Conservation (phyloP, 2,797 vertebrate species). For the Eulemur rubriventer region DNA sequence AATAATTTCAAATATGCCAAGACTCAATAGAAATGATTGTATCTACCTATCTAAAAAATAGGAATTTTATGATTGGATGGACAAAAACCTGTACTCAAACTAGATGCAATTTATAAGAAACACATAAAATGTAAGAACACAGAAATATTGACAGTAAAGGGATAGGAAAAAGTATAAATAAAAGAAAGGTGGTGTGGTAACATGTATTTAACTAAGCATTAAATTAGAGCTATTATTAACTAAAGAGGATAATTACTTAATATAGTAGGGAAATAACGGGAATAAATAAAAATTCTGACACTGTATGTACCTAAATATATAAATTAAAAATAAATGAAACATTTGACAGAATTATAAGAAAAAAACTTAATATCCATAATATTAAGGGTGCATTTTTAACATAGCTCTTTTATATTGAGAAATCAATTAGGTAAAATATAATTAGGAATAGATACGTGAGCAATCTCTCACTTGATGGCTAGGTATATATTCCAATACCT, state of each 20-base stretch:
- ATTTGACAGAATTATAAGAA: background rate
- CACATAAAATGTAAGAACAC: background rate
- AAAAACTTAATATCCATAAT: background rate
- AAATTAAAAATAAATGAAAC: background rate
- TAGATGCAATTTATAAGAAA: background rate
- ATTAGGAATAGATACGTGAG: background rate
- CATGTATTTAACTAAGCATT: background rate
- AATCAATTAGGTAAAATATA: background rate
- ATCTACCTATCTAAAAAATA: background rate
- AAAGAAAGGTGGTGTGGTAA: background rate
- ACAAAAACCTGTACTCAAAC: background rate
- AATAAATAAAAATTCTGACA: background rate
- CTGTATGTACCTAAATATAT: background rate
- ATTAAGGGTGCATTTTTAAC: background rate
- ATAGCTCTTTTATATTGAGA: background rate
- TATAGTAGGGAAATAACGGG: background rate
- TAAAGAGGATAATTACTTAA: background rate
- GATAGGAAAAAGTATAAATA: fast-evolving
- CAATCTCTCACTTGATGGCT: background rate
- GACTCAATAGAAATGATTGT: background rate
- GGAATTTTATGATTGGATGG: background rate
- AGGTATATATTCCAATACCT: background rate
- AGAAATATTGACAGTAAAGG: background rate
- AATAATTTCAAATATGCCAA: background rate
- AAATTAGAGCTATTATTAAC: background rate